phyloP scores from a whole-genome alignment of 2,888 invertebrate species.

The Caenorhabditis sulstoni region DNA sequence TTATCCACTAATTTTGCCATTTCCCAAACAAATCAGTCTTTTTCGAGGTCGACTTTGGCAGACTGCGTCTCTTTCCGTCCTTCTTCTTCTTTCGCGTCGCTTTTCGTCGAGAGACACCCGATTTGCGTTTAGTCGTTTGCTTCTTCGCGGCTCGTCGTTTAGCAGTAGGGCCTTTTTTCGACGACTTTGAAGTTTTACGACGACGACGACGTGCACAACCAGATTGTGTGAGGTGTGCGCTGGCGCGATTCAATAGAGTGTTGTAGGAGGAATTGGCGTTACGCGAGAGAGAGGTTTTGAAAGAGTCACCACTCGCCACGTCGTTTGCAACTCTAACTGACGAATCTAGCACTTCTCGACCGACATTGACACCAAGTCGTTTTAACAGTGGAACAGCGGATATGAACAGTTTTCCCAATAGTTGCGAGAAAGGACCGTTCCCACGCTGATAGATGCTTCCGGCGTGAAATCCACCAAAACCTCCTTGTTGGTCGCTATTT shows the following conservation, averaged over 20 bases:
- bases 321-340: conserved; percentile 33
- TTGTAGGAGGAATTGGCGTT: conserved; percentile 20
- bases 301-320: conserved; percentile 22
- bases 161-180: no score
- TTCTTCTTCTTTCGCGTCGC: no score
- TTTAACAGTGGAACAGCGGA: conserved; percentile 34
- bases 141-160: no score
- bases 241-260: conserved; percentile 12
- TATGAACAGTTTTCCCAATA: conserved; percentile 42
- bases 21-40: no score
- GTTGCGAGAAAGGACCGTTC: conserved; percentile 33
- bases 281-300: conserved; percentile 11
- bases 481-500: conserved; percentile 11
- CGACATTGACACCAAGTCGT: conserved; percentile 15
- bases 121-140: no score
- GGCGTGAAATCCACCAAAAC: conserved; percentile 31
- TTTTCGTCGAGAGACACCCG: no score
- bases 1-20: no score
- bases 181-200: no score
- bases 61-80: no score
- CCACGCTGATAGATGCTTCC: conserved; percentile 35
- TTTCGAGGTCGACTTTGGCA: no score
- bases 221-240: conserved; percentile 12
- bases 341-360: conserved; percentile 17
- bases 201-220: conserved; percentile 5